Conservation (phyloP, 2,113 vertebrate genomes). For the Syrrhaptes paradoxus region DNA sequence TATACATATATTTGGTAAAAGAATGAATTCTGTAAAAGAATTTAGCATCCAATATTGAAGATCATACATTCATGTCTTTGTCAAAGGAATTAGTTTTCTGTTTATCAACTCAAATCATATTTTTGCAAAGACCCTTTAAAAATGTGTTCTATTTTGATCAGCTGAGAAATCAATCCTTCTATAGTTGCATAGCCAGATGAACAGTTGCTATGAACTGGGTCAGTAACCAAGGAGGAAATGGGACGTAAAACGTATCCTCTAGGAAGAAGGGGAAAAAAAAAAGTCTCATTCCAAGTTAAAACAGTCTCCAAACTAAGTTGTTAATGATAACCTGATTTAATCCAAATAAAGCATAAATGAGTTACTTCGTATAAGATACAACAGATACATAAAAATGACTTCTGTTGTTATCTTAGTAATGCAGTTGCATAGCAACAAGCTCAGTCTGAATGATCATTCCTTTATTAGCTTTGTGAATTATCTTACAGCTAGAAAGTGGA, state of each 20-base stretch:
- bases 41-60: background rate
- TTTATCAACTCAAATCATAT: background rate
- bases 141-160: background rate
- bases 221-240: constrained; percentile 17
- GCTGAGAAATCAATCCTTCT: constrained; percentile 14
- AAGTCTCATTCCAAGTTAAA: background rate
- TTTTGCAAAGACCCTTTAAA: background rate
- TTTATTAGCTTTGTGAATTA: constrained; percentile 55
- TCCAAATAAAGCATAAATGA: constrained; percentile 30
- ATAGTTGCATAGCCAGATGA: constrained; percentile 24
- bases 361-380: background rate
- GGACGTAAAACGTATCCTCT: background rate
- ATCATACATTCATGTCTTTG: background rate
- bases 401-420: constrained; percentile 57
- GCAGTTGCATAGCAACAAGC: constrained; percentile 70
- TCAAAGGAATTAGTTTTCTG: background rate
- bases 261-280: background rate
- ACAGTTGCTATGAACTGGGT: constrained; percentile 19
- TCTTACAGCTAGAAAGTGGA: background rate
- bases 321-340: background rate
- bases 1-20: background rate
- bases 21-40: background rate
- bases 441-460: constrained; percentile 33
- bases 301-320: background rate
- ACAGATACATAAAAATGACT: constrained; percentile 37